Evolutionary conservation across 1,140 invertebrate species (phyloP), one percentile per base, ranked within the genome.

Genomic region (Triops longicaudatus): DNA sequence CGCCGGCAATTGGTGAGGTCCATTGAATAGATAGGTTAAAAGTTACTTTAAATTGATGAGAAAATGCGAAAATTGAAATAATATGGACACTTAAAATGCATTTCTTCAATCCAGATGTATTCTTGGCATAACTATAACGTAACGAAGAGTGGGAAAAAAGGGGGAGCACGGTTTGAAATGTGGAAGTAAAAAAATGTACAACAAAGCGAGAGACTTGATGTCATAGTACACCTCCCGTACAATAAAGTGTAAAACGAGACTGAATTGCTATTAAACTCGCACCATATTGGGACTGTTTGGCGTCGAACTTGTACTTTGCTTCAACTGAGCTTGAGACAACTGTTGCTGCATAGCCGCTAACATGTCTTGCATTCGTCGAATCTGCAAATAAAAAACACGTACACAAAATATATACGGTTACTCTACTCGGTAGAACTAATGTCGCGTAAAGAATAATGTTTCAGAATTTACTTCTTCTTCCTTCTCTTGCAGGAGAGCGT

Each of bases 331-430:
- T 63, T 63, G 50, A n/a, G 50, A 9, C 26, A 77, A 44, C 27
- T 77, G 76, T 26, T 77, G 93, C 86, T 98, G 95, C 96, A 98
- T 98, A 85, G 96, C 93, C 26, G 92, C 91, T 77, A 98, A 87
- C 90, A 97, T 97, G 84, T 97, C 95, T 86, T 98, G 95, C 96
- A 97, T 97, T 82, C 93, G 88, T 82, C 93, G 89, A 80, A 97
- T 95, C 91, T 94, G 86, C 41, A 87, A 87, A 80, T 81, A 80
- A 81, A 73, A 79, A 76, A 28, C 79, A 75, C 77, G 79, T 82
- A 28, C 17, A 22, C 1, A 2, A 22, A n/a, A 14, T 6, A 63
- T n/a, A 63, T 17, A 63, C 14, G 6, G 22, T 37, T 37, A 37
- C 7, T 37, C 31, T 37, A 37, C 31, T n/a, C 31, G 7, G 7